Base-by-base conservation (phyloP, 2,113 vertebrate genomes). In the Cephalopterus ornatus region DNA sequence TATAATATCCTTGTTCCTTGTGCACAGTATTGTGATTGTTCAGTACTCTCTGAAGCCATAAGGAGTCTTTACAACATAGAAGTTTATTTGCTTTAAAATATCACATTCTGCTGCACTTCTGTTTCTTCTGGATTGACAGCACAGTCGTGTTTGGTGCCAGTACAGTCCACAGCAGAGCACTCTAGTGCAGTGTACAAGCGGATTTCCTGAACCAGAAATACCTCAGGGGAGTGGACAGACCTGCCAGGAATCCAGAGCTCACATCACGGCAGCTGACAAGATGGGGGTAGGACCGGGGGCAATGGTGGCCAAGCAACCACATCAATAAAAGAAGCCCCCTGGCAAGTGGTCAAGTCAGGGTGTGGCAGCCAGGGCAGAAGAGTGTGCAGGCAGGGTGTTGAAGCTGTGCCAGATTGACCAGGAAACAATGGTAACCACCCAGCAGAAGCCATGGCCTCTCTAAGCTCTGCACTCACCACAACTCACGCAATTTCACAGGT, bases 121-220 rank as follows among this genome's bases (percentile, higher is more conserved):
- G 4, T 46, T 55, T 84, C 53, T 49, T 76, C 44, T 80, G 30
- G 68, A 86, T 55, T 49, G 4, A 27, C 26, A 50, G 49, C 26
- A 50, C 0, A 0, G 50, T 47, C 53, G 52, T 49, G 26, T 63
- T 42, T 5, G 6, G 2, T 33, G 22, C 11, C 9, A 35, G 30
- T 18, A 35, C 2, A 11, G 37, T 21, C 6, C 12, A 27, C 16
- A 76, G 30, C 8, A 12, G 12, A 81, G 15, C 4, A 8, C 30
- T 46, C 32, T 9, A 59, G 19, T 3, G 4, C 3, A 5, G 23
- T 7, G 6, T 9, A n/a, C 23, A 5, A 21, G 1, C 3, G 5
- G 3, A 4, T 42, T 63, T 73, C 35, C 42, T 42, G 42, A 56
- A 35, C 4, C 28, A 35, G 67, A 32, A 35, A 80, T 42, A 42